Evolutionary conservation across 2,797 vertebrate genomes (phyloP).

Genomic region (Cyprinella venusta): DNA sequence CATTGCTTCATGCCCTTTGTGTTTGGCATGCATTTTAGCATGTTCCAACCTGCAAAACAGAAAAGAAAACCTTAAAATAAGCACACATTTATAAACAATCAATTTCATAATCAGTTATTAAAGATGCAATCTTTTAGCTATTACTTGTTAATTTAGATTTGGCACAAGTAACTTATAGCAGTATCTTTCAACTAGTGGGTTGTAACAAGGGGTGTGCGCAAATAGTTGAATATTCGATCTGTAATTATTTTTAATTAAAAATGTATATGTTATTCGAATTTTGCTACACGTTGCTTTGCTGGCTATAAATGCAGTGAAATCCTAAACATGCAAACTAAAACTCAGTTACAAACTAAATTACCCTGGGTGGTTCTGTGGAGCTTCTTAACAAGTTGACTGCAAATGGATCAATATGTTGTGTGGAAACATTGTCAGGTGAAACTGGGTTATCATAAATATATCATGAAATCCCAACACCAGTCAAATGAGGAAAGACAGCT

Average conservation of each 20-base stretch:
- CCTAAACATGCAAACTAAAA: too few relatives aligned
- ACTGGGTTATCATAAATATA: too few relatives aligned
- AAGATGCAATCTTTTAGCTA: background rate
- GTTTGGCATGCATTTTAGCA: slow-evolving; percentile 96
- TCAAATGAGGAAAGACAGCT: too few relatives aligned
- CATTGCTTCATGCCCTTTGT: slow-evolving; percentile 98
- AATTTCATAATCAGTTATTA: background rate
- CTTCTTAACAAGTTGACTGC: background rate
- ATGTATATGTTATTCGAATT: too few relatives aligned
- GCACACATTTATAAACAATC: slow-evolving; percentile 7
- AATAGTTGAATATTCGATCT: too few relatives aligned
- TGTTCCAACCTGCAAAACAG: slow-evolving; percentile 87
- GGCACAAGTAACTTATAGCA: background rate
- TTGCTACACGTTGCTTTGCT: too few relatives aligned
- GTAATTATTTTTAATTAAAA: too few relatives aligned
- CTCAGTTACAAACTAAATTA: too few relatives aligned
- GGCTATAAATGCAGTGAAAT: too few relatives aligned
- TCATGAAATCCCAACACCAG: too few relatives aligned
- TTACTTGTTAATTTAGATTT: background rate
- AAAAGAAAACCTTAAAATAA: background rate
- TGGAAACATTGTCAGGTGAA: too few relatives aligned
- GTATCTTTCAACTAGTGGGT: background rate
- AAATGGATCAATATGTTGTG: too few relatives aligned
- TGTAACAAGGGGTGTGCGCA: background rate
- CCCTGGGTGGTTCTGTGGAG: background rate